Evolutionary conservation across 2,888 invertebrate genomes (phyloP), one percentile per base, ranked within the genome.

Genomic region (Tinea trinotella): DNA sequence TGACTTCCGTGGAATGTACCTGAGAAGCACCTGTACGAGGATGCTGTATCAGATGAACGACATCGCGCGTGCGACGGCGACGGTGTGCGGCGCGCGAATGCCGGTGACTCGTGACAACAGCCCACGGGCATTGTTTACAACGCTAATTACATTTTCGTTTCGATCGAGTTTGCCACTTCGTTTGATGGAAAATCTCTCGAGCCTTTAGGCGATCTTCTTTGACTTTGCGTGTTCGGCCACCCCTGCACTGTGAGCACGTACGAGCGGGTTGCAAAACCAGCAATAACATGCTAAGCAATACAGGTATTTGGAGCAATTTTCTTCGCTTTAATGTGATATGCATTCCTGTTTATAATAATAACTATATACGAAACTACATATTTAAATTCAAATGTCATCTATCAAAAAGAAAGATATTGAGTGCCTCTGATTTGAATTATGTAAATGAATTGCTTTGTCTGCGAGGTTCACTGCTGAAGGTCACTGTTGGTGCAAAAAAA

Each of bases 71-170:
- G 78, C 77, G 76, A 57, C 62, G 60, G 59, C 74, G 72, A 68
- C 82, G 76, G 68, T 65, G 76, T 67, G 69, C 76, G 67, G 71
- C 75, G 72, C 78, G 70, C 81, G 84, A 83, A 80, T 84, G 84
- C 75, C 74, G 74, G 60, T 36, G 48, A 20, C 17, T n/a, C 54
- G 54, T 20, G 54, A 52, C 53, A 57, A 66, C 65, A 66, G 67
- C 69, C 61, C 66, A 68, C 68, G 65, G 68, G 70, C 70, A 80
- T 83, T 85, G 84, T 84, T 85, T 84, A 83, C 83, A 68, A 67
- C 76, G 70, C 72, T 78, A 78, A 83, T 81, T 78, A 80, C 74
- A 74, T 76, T 82, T 81, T 76, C 76, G 78, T 81, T 81, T 76
- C 76, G 78, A 80, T 81, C 76, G 77, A 76, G 74, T 80, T 82